Evolutionary conservation across 2,888 invertebrate species (phyloP).

Genomic region (Brenthis daphne): DNA sequence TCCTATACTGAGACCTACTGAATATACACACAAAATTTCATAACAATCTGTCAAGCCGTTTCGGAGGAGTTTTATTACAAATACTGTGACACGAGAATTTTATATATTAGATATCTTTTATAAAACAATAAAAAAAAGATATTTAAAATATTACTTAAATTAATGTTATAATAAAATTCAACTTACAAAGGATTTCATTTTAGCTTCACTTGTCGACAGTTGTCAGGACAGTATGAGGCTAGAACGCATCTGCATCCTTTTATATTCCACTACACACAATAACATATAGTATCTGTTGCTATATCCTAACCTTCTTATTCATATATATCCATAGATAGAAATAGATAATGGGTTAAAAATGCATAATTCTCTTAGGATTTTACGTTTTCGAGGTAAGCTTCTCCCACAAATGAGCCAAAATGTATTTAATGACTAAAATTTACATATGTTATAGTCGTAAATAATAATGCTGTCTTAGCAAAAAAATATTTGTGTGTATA

Average conservation of each 20-base stretch:
- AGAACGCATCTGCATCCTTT: conserved; percentile 47
- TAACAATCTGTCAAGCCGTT: too few relatives aligned
- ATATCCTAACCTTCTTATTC: neutral
- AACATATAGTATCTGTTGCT: conserved; percentile 20
- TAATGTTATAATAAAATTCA: neutral
- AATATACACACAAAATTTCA: too few relatives aligned
- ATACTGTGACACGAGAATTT: too few relatives aligned
- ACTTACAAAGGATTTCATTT: conserved; percentile 66
- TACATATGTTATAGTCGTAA: conserved; percentile 18
- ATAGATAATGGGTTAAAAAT: conserved; percentile 34
- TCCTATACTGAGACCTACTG: too few relatives aligned
- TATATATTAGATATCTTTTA: too few relatives aligned
- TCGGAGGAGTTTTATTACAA: too few relatives aligned
- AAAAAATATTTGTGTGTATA: neutral
- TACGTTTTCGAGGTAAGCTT: conserved; percentile 18
- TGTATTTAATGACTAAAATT: conserved; percentile 22
- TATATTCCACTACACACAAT: conserved; percentile 46
- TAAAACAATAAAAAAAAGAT: too few relatives aligned
- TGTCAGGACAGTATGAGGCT: conserved; percentile 42
- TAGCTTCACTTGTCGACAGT: conserved; percentile 39
- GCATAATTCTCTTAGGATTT: conserved; percentile 18
- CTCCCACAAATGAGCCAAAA: conserved; percentile 17
- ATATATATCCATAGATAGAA: conserved; percentile 37
- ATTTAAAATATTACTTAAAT: too few relatives aligned
- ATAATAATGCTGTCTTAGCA: neutral